A percentile compares a stretch with the other conserved stretches of the same genome.
Conservation (phyloP, 2,888 invertebrate species). For the Marasmarcha lunaedactyla region DNA sequence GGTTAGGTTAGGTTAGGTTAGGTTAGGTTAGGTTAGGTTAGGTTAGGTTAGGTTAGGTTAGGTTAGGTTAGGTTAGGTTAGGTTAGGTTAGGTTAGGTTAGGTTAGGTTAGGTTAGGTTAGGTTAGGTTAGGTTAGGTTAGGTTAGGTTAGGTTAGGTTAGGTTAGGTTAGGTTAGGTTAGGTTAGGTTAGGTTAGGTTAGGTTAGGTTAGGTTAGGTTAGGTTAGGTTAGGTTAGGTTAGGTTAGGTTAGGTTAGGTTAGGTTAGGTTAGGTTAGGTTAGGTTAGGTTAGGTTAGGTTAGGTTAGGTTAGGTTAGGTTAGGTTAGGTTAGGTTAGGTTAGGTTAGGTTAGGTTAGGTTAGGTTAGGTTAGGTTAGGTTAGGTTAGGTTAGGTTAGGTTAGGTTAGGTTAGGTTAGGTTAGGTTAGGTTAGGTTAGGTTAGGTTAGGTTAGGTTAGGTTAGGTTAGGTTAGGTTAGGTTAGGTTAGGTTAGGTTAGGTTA, state of each 20-base stretch:
- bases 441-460: conserved; percentile 20
- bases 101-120: conserved; percentile 13
- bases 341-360: conserved; percentile 13
- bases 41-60: conserved; percentile 9
- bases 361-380: conserved; percentile 10
- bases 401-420: conserved; percentile 12
- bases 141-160: conserved; percentile 9
- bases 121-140: conserved; percentile 10
- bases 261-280: conserved; percentile 14
- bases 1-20: conserved; percentile 15
- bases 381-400: conserved; percentile 15
- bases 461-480: conserved; percentile 22
- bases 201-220: conserved; percentile 16
- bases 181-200: conserved; percentile 13
- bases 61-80: conserved; percentile 9
- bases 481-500: conserved; percentile 21
- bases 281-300: conserved; percentile 13
- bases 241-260: conserved; percentile 11
- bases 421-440: conserved; percentile 14
- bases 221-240: conserved; percentile 1
- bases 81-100: conserved; percentile 9
- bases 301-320: conserved; percentile 15
- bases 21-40: conserved; percentile 14
- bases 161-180: conserved; percentile 8
- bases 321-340: conserved; percentile 11